These are phyloP conservation scores for Narcine bancroftii DNA, from an alignment of 2,113 vertebrate species.

Conservation along the genomic window DNA sequence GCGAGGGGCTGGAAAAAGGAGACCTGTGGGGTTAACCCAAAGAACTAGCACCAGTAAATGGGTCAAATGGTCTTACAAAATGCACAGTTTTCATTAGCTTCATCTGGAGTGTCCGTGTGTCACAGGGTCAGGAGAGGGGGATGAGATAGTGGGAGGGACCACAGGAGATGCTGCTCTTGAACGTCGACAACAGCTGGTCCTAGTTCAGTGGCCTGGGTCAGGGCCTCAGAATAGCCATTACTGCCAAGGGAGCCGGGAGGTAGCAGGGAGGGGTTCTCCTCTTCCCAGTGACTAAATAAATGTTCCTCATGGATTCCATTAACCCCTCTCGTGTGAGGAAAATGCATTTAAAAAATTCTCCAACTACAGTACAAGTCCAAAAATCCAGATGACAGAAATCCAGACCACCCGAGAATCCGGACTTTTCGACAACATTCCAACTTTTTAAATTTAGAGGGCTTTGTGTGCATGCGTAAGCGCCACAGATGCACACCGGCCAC, in stretches of 20 bases:
- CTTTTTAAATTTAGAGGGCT: no score
- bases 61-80: neutral
- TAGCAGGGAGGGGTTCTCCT: neutral
- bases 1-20: neutral
- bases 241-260: neutral
- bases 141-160: neutral
- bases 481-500: no score
- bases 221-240: neutral
- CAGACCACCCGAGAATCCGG: no score
- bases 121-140: neutral
- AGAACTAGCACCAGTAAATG: neutral
- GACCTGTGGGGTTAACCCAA: neutral
- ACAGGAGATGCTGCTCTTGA: neutral
- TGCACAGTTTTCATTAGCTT: no score
- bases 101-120: no score
- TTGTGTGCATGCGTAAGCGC: no score
- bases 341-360: no score
- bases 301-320: no score
- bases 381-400: no score
- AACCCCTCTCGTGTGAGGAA: no score
- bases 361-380: no score
- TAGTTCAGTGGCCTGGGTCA: neutral
- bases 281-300: neutral
- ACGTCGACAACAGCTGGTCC: neutral
- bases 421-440: no score